phyloP scores from a whole-genome alignment of 2,113 vertebrate genomes.

The Cavia aperea region DNA sequence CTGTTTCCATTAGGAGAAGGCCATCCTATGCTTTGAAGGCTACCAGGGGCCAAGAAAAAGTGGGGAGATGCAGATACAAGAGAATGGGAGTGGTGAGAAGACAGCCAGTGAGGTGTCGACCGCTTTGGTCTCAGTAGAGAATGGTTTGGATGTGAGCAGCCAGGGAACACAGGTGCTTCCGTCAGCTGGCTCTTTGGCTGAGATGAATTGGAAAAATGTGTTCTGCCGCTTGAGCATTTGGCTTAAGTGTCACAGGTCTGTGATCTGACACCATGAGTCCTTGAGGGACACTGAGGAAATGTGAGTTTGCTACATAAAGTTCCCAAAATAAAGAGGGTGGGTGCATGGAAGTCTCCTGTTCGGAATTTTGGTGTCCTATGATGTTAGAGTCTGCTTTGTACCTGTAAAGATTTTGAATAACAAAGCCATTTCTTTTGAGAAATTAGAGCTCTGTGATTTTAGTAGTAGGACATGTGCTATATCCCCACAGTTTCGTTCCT shows the following conservation, averaged over 20 bases:
- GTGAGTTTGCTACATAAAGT: not conserved
- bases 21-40: not conserved
- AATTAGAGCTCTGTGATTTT: not conserved
- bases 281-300: not conserved
- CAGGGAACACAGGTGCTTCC: not conserved
- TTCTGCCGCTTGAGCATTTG: not conserved
- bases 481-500: not conserved
- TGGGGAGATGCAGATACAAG: not conserved
- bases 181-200: not conserved
- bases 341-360: not conserved
- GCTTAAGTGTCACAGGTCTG: not conserved
- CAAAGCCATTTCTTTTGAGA: slow-evolving; percentile 15
- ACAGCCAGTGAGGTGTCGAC: not conserved
- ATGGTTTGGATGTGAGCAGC: not conserved
- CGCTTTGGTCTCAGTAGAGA: not conserved
- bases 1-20: not conserved
- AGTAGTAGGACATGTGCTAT: not conserved
- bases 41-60: not conserved
- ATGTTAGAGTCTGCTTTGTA: not conserved
- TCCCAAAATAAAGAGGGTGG: not conserved
- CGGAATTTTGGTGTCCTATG: not conserved
- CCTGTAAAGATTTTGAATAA: slow-evolving; percentile 3
- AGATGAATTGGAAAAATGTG: not conserved
- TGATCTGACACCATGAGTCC: not conserved
- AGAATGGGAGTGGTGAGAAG: not conserved